phyloP scores from a whole-genome alignment of 2,888 invertebrate genomes.

The Andrena camellia region DNA sequence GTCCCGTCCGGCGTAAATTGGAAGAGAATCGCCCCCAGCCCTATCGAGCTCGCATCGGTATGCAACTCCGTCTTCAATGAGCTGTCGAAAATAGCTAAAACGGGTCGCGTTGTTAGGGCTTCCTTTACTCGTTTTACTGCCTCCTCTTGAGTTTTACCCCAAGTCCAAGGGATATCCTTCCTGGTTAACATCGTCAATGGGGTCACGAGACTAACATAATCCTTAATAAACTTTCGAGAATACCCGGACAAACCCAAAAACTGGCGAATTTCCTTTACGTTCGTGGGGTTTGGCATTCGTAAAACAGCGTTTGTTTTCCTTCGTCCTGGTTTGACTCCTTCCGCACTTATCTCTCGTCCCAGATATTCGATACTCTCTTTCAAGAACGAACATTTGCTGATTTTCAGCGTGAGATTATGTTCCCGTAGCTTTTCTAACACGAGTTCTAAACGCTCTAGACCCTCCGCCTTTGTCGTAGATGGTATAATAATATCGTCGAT shows the following conservation, averaged over 20 bases:
- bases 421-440: too few species aligned
- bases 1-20: background rate
- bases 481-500: too few species aligned
- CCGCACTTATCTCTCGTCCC: background rate
- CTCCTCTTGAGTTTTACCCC: background rate
- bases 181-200: background rate
- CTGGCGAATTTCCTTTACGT: background rate
- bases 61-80: background rate
- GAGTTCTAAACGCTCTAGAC: too few species aligned
- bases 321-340: background rate
- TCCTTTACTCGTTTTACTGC: background rate
- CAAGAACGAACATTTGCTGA: too few species aligned
- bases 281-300: background rate
- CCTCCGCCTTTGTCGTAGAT: too few species aligned
- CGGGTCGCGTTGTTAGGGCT: background rate
- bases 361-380: background rate
- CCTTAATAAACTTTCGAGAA: background rate
- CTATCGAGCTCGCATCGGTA: too few species aligned
- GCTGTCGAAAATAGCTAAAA: background rate
- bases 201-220: background rate
- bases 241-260: slow-evolving; percentile 3
- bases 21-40: too few species aligned
- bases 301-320: too few species aligned
- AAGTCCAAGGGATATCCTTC: background rate
- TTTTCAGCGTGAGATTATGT: too few species aligned